Evolutionary conservation across 2,797 vertebrate species (phyloP).

Genomic region (Anomalospiza imberbis): DNA sequence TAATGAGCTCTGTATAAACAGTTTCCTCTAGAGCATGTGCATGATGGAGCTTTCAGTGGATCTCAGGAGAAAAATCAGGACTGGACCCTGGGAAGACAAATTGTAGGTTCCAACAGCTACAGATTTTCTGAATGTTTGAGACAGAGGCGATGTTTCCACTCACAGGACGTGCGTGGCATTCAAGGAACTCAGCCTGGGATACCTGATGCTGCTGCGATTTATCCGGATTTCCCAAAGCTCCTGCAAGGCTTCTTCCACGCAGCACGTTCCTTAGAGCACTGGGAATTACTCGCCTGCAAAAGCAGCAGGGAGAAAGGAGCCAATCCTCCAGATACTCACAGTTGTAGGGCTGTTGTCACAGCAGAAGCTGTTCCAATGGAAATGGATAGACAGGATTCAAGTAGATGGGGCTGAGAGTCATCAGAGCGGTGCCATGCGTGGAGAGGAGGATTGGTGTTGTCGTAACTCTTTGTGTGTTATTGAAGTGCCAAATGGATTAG

Average conservation of each 20-base stretch:
- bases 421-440: accelerated
- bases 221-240: neutral
- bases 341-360: neutral
- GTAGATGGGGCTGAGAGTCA: neutral
- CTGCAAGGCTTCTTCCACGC: neutral
- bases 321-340: neutral
- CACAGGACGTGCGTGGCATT: accelerated
- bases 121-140: neutral
- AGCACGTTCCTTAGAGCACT: neutral
- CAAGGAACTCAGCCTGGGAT: neutral
- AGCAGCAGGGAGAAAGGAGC: neutral
- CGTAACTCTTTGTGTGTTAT: neutral
- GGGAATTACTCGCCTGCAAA: neutral
- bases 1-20: neutral
- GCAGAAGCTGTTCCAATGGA: neutral
- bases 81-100: neutral
- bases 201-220: neutral
- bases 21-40: neutral
- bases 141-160: neutral
- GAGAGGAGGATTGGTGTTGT: neutral
- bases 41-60: neutral
- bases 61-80: neutral
- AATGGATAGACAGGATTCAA: neutral
- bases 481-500: constrained; percentile 8
- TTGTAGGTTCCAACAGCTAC: neutral